Evolutionary conservation across 1,140 invertebrate genomes (phyloP), one percentile per base, ranked within the genome.

Genomic region (Rhyacophila brunnea): DNA sequence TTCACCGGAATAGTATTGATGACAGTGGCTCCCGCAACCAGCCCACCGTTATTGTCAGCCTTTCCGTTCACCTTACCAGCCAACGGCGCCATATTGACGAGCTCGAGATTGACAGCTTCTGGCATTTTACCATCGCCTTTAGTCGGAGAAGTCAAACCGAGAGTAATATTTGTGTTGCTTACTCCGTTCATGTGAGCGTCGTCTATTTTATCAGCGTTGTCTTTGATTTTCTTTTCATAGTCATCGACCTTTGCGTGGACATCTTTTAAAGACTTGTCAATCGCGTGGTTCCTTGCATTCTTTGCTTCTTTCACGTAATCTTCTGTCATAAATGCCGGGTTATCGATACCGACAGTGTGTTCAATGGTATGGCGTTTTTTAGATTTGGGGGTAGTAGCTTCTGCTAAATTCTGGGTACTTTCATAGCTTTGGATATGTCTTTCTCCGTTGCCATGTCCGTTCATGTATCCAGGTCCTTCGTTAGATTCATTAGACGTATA

Each of bases 71-170:
- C 45, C 28, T 65, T 65, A n/a, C 78, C 79, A 48, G 81, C 79
- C 67, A 81, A 82, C 32, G 87, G 86, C 66, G 87, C 87, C 78
- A 90, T 81, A 65, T 89, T 90, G 40, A 91, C 86, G 59, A 91
- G 77, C 74, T 91, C 89, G 58, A 90, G 73, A 71, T 91, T 91
- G 20, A 91, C 87, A 18, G 88, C 88, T 77, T 91, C 89, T 42
- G 77, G 63, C 19, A 61, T 46, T 36, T 61, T 65, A 2, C 20
- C 28, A 15, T 64, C 56, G 6, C 55, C 34, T 42, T 61, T 65
- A 2, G 20, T 58, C 10, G 63, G 63, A 18, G 63, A 65, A 4
- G 58, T 43, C 0, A 65, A 50, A 36, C 63, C 63, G 6, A 65
- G 46, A 0, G 54, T 43, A 2, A 64, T 52, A 5, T 57, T 60